Evolutionary conservation across 2,888 invertebrate genomes (phyloP), one percentile per base, ranked within the genome.

Genomic region (Camponotus fellah): DNA sequence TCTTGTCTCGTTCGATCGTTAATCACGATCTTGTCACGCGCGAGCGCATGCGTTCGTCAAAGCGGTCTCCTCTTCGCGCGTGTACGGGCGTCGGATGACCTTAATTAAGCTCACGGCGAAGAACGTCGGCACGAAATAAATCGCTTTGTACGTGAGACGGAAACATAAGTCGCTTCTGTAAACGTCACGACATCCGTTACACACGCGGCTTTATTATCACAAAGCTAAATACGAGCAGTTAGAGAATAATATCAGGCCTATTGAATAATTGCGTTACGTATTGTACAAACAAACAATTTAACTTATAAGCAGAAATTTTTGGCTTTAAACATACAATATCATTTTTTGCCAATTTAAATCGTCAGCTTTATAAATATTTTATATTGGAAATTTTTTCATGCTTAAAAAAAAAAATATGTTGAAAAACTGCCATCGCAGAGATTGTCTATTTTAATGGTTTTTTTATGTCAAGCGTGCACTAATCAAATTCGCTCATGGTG

Each of bases 51-150:
- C 79, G 71, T 79, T 34, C 71, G 79, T 79, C 79, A 72, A 80
- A 80, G 60, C 60, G 37, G 56, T 37, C 60, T 72, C 60, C 37
- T 72, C 26, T 76, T 68, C 34, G 79, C 72, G 60, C 49, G 72
- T 37, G 46, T 46, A 60, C 17, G 68, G 65, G 66, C 74, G 72
- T 85, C 62, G 60, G 88, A 81, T 80, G 88, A 83, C 88, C 88
- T 88, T 88, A 88, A 88, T 88, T 88, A 88, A 84, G 49, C 88
- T 65, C 72, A 83, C 66, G 86, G 64, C 79, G 46, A 84, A 81
- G 77, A 74, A 72, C 84, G 64, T n/a, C 8, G 68, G 21, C 79
- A 62, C 49, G 65, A 74, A 68, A 86, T 58, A 77, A 88, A 88
- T 71, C 80, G 80, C 62, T 71, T 74, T 74, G 66, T 26, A 81